Evolutionary conservation across 2,113 vertebrate genomes (phyloP), one percentile per base, ranked within the genome.

Genomic region (Brachyistius frenatus): DNA sequence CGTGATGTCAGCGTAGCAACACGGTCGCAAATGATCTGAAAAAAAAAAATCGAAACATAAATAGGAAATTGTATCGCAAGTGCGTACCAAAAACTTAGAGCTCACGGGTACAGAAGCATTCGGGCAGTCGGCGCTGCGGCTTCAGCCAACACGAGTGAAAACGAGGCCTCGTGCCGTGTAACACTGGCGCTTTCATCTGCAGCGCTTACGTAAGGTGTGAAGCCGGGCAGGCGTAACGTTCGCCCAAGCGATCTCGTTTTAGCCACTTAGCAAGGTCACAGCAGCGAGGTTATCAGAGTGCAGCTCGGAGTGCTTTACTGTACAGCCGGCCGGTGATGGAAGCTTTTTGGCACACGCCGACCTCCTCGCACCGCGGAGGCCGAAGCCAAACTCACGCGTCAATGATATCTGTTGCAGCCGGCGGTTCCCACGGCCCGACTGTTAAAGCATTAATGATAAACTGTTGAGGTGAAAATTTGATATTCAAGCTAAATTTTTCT

Each of bases 171-270:
- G 44, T 44, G 50, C 66, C 49, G 13, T 54, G 68, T 32, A 52
- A 55, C 53, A 56, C n/a, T 52, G 57, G 35, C 3, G 49, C 39
- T n/a, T 53, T 57, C 33, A 56, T 53, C 23, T 55, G 11, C 56
- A 50, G 33, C 39, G n/a, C 68, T 89, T 80, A 65, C 63, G 47
- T 63, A 66, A 81, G 46, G 52, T 57, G 67, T 61, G 41, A 81
- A 46, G 68, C 52, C 56, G 70, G 57, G 37, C 62, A 69, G 67
- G 55, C 35, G 30, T 60, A 44, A 61, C 86, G 69, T 92, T 91
- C 90, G 78, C 49, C 65, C 67, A 78, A 84, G 88, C 85, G 81
- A 88, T 89, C 62, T 71, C 37, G 60, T 55, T 68, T 72, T 74
- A 69, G 65, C 36, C 66, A 70, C 82, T 86, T 79, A 68, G 57